Evolutionary conservation across 2,113 vertebrate species (phyloP).

Genomic region (Stomatorhinus ivindoensis): DNA sequence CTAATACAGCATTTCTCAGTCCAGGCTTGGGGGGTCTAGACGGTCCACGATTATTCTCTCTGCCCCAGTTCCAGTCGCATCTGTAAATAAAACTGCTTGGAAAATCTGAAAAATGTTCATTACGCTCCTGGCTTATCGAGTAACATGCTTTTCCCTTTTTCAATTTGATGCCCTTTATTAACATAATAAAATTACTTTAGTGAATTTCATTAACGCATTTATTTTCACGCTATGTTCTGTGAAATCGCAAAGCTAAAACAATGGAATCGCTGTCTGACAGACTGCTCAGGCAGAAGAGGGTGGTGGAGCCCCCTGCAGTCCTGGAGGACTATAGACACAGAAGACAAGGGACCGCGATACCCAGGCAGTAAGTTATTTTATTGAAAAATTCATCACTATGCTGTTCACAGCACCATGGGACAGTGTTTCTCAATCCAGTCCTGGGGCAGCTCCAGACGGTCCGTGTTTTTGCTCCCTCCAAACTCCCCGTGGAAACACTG

Average conservation of each 20-base stretch:
- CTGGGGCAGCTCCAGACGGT: no score
- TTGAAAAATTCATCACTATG: not conserved
- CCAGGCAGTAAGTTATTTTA: not conserved
- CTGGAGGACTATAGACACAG: not conserved
- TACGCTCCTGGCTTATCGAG: not conserved
- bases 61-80: not conserved
- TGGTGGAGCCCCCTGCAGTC: conserved; percentile 17
- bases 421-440: no score
- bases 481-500: no score
- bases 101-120: not conserved
- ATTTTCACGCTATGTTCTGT: not conserved
- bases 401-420: not conserved
- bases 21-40: not conserved
- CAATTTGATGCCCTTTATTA: not conserved
- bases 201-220: not conserved
- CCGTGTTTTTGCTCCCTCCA: no score
- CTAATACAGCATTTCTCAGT: not conserved
- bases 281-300: conserved; percentile 41
- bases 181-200: not conserved
- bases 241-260: not conserved
- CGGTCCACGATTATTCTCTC: not conserved
- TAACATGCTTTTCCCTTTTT: not conserved
- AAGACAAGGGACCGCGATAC: not conserved
- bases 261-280: conserved; percentile 30
- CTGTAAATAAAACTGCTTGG: not conserved